Evolutionary conservation across 2,888 invertebrate genomes (phyloP), one percentile per base, ranked within the genome.

Genomic region (Yponomeuta cagnagella): DNA sequence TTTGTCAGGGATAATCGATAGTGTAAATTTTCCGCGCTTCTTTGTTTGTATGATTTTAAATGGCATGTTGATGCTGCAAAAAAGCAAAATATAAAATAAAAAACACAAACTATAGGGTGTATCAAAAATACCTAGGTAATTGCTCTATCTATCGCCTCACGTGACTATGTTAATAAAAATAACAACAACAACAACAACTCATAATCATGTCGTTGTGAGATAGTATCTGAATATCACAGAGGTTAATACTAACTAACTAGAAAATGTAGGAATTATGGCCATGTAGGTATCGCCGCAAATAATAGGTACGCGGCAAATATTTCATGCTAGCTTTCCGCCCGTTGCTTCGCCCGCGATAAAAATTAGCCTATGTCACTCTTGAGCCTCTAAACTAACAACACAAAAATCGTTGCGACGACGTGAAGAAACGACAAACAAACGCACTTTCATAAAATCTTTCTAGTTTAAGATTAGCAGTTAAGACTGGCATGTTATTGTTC

Each of bases 1-100:
- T 70, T 72, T 72, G 52, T 72, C 70, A 72, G 72, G 72, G 70
- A 72, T 72, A 72, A 72, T 72, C 52, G 72, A 72, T 48, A 72
- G 72, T 70, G 58, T 67, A 70, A 72, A 72, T 72, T 72, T 70
- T 68, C 72, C 72, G 31, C 72, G 72, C 58, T 72, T 68, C 68
- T 72, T 72, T 48, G 70, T 72, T 70, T 72, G 72, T 52, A 72
- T 72, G 48, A 72, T 72, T 72, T 72, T 72, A 63, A 30, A 72
- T 33, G 72, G 70, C 72, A 72, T 72, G 72, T 72, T 70, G 48
- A 72, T 70, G 70, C 72, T 72, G 72, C 70, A 72, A 72, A 70
- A 70, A 72, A 66, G 48, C 31, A 70, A 58, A 68, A 70, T 48
- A 65, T 52, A 71, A 31, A 70, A 70, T 69, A 70, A n/a, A 37